Base-by-base conservation (phyloP, 2,888 invertebrate species). In the Cryptocephalus moraei region DNA sequence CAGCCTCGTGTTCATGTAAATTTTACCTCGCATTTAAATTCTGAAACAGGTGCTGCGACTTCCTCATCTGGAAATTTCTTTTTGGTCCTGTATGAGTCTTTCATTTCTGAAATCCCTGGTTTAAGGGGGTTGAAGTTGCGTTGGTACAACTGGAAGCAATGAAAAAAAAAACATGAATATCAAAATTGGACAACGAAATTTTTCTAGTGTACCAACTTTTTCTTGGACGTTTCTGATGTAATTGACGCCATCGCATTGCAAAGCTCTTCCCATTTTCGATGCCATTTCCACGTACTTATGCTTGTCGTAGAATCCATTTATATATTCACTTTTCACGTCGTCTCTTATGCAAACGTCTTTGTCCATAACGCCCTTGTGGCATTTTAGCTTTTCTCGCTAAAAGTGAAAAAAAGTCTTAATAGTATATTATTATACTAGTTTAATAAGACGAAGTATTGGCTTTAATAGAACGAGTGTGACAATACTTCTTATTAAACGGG, bases 311-410 rank as follows among this genome's bases (percentile, higher is more conserved):
- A 57, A 64, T 39, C 59, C 56, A 22, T 49, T 48, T 1, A 36
- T 48, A 33, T 62, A 58, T 8, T 49, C 50, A 12, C 61, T 59
- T 34, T 54, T 52, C 31, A 49, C 52, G 32, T 62, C 61, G 51
- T 65, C 59, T 50, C 58, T 60, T 32, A 62, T 46, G 36, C 50
- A 52, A 13, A 62, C 56, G 45, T 65, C 59, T 46, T 50, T 54
- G 22, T 53, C 48, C 36, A 56, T 40, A 8, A 62, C 49, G 33
- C 59, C 56, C 11, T 55, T 52, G 39, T 63, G 63, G 14, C 62
- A 54, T 44, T 53, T 56, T 3, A 60, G 54, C 50, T 62, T 62
- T 0, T 62, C 62, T 51, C 66, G 56, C 66, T 66, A 45, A 49
- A n/a, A n/a, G n/a, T n/a, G n/a, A n/a, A n/a, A n/a, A n/a, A n/a